Conservation (phyloP, 1,140 invertebrate species). For the Brachionus rubens region DNA sequence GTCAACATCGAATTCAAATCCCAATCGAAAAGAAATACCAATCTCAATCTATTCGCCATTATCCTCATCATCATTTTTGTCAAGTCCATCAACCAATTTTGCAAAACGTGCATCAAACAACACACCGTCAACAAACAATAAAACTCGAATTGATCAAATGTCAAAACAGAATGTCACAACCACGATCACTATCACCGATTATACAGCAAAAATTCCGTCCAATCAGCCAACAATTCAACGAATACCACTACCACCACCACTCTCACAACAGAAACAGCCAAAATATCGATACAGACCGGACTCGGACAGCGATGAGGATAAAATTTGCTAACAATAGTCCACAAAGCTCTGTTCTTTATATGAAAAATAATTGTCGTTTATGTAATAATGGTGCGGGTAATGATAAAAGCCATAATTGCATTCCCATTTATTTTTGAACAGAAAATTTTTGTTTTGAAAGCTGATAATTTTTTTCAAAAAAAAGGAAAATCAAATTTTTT, state of each 20-base stretch:
- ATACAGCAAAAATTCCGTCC: slow-evolving; percentile 36
- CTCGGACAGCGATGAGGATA: slow-evolving; percentile 34
- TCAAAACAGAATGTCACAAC: slow-evolving; percentile 29
- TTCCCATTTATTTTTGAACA: slow-evolving; percentile 9
- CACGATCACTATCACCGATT: slow-evolving; percentile 30
- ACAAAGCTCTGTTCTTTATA: background rate
- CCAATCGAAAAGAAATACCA: slow-evolving; percentile 39
- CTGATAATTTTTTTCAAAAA: background rate
- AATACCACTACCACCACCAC: background rate
- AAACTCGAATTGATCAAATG: slow-evolving; percentile 32
- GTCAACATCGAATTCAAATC: slow-evolving; percentile 29
- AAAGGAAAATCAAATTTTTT: no score
- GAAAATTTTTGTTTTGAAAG: slow-evolving; percentile 8
- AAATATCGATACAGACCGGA: background rate
- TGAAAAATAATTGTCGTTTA: background rate
- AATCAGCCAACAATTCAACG: background rate
- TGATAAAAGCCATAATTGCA: background rate
- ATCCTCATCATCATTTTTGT: slow-evolving; percentile 11
- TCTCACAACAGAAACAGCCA: background rate
- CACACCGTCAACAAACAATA: slow-evolving; percentile 9
- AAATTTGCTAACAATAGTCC: slow-evolving; percentile 26
- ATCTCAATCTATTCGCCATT: slow-evolving; percentile 35
- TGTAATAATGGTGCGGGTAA: background rate
- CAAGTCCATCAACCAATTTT: background rate
- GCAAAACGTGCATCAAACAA: background rate